Conservation (phyloP, 2,113 vertebrate species). For the Neogale vison region DNA sequence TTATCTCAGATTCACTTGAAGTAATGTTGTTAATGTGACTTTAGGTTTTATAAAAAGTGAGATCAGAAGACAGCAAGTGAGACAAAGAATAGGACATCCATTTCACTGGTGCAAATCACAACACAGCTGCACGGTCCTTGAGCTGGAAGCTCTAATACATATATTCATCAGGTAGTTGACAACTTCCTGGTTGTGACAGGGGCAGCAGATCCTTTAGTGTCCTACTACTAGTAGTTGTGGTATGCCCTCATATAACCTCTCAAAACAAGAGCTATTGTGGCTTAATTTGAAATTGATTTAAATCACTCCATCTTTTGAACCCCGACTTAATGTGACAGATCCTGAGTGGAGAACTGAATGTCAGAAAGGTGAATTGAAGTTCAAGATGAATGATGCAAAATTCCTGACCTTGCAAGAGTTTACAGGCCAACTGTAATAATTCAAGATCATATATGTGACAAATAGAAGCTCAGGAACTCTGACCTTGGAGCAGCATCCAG, state of each 20-base stretch:
- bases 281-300: not conserved
- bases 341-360: not conserved
- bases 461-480: not conserved
- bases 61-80: not conserved
- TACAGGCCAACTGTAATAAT: not conserved
- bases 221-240: fast-evolving
- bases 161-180: not conserved
- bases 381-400: not conserved
- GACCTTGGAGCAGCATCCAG: not conserved
- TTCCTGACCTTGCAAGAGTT: not conserved
- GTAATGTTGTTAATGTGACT: not conserved
- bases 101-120: not conserved
- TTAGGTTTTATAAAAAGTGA: not conserved
- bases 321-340: not conserved
- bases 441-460: not conserved
- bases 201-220: not conserved
- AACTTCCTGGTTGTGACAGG: not conserved
- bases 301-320: not conserved
- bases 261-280: not conserved
- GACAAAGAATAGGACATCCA: fast-evolving
- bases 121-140: fast-evolving
- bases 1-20: not conserved
- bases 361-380: not conserved
- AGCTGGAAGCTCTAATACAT: fast-evolving
- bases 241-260: not conserved